Base-by-base conservation (phyloP, 2,113 vertebrate genomes). In the Microcebus tavaratra region DNA sequence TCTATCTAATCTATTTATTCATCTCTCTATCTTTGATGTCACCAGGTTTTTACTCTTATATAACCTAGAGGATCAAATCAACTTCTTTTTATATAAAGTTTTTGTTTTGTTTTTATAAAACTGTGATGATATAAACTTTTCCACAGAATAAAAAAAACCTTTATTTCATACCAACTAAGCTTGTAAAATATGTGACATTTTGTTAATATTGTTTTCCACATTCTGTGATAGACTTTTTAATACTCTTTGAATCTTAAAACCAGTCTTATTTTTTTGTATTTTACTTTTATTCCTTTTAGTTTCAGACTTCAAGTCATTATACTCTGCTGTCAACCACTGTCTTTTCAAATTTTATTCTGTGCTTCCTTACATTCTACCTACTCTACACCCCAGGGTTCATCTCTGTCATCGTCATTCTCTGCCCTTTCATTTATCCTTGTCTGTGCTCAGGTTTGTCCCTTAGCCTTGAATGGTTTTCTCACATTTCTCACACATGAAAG, bases 401-500 rank as follows among this genome's bases (percentile, higher is more conserved):
- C n/a, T 57, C 21, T 63, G 72, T 48, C 29, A 25, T 31, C 50
- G 39, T 53, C 15, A 27, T n/a, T 85, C 48, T 48, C 8, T 34
- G 21, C 2, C 4, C 18, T 83, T 55, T 82, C 21, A 80, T 92
- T 57, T 84, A 85, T 76, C 50, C 17, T 13, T 42, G 13, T 72
- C 63, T 83, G 21, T 34, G 1, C 31, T 65, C 3, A 23, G 36
- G 11, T 36, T 27, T 82, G 57, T 55, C 21, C 88, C 25, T 65
- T 63, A 90, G 39, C 50, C 65, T 96, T 97, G 76, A 63, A 50
- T 84, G n/a, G 2, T 83, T 90, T 76, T 83, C 73, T 80, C 39
- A 63, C 18, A 53, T 90, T 95, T 91, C 25, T 95, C 82, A 79
- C 29, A 31, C 88, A 61, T 45, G 25, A 95, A 87, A 89, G 96